Base-by-base conservation (phyloP, 2,888 invertebrate species). In the Drosophila bunnanda region DNA sequence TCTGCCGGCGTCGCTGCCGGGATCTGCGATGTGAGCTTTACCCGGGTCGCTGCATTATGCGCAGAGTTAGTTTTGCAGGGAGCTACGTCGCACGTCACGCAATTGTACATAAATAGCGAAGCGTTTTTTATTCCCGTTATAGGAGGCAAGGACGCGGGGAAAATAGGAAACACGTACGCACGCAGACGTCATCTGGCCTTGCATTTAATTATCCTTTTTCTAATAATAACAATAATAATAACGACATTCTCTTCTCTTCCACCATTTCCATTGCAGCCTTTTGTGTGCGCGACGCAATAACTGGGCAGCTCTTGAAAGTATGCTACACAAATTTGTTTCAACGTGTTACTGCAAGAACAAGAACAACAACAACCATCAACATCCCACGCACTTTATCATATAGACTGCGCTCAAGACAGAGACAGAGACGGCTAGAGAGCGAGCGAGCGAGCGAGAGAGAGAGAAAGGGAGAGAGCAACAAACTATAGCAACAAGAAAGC, bases 1-100 rank as follows among this genome's bases (percentile, higher is more conserved):
- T 57, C 48, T 59, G 52, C 52, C 28, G 34, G 48, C 50, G 50
- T 52, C 50, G 50, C 50, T 61, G 52, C 52, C 32, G 44, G 57
- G 41, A 50, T 17, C 34, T 36, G 73, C 82, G 82, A 56, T 28
- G 34, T 59, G 73, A 80, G 82, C 82, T 82, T 83, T 82, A 86
- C 82, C 82, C 82, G 87, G 82, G 82, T 76, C 84, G 73, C 73
- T 81, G 87, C 81, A 82, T 82, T 89, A 89, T 90, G 90, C 89
- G 90, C 90, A 90, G 82, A 90, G 89, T 90, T 90, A 81, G 86
- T 88, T 85, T 88, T 81, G 80, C 85, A 83, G 78, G 77, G 76
- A 78, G 78, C 82, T 79, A 85, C 88, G 80, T 75, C 74, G 85
- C 85, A 79, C 81, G 77, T 77, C 82, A 79, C 78, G 71, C 75